Conservation (phyloP, 2,888 invertebrate species). For the Pristionchus fissidentatus region DNA sequence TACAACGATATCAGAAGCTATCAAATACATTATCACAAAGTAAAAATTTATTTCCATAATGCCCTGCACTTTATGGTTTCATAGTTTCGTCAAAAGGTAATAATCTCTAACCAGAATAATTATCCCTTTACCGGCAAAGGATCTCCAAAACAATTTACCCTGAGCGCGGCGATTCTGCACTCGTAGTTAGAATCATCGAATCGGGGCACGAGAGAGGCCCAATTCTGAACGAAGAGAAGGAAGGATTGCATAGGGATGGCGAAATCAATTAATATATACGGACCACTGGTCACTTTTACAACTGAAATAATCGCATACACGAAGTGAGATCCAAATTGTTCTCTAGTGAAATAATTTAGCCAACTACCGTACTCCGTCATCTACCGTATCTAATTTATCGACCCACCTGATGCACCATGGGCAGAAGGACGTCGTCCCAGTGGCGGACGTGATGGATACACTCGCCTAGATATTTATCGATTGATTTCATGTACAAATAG, state of each 20-base stretch:
- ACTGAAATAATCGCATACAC: neutral
- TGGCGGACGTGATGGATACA: constrained; percentile 53
- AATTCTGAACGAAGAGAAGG: constrained; percentile 70
- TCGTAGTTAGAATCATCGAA: constrained; percentile 53
- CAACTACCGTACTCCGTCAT: neutral
- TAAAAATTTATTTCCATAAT: no score
- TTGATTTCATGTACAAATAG: neutral
- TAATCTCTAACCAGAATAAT: neutral
- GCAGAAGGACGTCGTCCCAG: constrained; percentile 68
- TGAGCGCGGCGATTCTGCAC: constrained; percentile 50
- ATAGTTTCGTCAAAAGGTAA: neutral
- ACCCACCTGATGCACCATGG: constrained; percentile 66
- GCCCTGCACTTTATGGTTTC: no score
- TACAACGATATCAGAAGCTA: no score
- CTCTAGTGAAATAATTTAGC: neutral
- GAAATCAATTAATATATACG: neutral
- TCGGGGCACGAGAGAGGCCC: constrained; percentile 59
- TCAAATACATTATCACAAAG: no score
- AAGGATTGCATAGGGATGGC: neutral
- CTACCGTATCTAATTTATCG: no score
- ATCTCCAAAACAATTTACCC: neutral
- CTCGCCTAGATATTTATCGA: constrained; percentile 49
- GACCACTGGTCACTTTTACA: neutral
- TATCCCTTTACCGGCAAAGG: neutral
- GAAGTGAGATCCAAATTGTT: neutral